phyloP scores from a whole-genome alignment of 1,140 invertebrate genomes.

The Drosophila santomea region DNA sequence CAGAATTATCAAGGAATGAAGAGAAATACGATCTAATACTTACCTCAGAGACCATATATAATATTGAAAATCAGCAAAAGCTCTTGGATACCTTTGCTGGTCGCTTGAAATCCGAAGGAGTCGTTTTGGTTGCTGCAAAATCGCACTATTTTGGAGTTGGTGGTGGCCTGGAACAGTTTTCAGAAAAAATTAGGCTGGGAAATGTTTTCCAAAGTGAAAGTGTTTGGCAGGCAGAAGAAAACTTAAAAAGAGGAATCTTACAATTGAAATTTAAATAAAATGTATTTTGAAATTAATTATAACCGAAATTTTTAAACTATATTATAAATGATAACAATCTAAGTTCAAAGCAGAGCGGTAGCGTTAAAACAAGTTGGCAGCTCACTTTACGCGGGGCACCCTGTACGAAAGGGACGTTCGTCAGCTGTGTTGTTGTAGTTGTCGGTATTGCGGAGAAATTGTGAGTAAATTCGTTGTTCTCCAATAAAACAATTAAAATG shows the following conservation, averaged over 20 bases:
- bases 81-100: conserved; percentile 89
- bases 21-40: conserved; percentile 93
- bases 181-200: conserved; percentile 86
- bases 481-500: conserved; percentile 16
- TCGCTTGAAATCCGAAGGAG: conserved; percentile 88
- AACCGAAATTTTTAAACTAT: background rate
- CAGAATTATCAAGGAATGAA: conserved; percentile 84
- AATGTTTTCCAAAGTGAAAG: conserved; percentile 86
- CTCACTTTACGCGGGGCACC: conserved; percentile 7
- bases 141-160: conserved; percentile 96
- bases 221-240: conserved; percentile 87
- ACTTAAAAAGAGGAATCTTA: conserved; percentile 86
- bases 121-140: conserved; percentile 92
- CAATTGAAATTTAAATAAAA: conserved; percentile 84
- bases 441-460: conserved; percentile 11
- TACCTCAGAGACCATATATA: conserved; percentile 96
- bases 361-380: background rate
- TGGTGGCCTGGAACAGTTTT: conserved; percentile 91
- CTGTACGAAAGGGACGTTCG: background rate
- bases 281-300: no score
- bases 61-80: conserved; percentile 91
- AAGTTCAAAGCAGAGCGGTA: background rate
- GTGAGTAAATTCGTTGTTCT: conserved; percentile 19
- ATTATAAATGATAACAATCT: background rate
- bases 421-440: conserved; percentile 28